Base-by-base conservation (phyloP, 2,888 invertebrate genomes). In the Coleophora flavipennella region DNA sequence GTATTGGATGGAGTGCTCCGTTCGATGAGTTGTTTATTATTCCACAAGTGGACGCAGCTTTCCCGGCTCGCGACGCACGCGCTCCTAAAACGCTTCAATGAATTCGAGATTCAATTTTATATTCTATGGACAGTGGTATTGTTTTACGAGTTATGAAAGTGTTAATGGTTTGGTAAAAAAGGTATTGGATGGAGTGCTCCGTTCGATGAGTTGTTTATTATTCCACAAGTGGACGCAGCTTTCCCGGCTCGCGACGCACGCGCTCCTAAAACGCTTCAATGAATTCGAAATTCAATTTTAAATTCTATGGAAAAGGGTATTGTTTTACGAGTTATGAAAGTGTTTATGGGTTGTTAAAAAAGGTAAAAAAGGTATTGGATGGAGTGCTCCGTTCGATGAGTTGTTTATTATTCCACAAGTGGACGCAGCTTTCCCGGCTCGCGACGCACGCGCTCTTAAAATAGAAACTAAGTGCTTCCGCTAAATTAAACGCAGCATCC, bases 391-490 rank as follows among this genome's bases (percentile, higher is more conserved):
- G 62, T 59, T 39, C 53, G 62, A 59, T 66, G 66, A 67, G 52
- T 59, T 63, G 64, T 67, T 68, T 69, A 65, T 29, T 62, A 50
- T 47, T 50, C 48, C 20, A 20, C 20, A 20, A 20, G 6, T 20
- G 20, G 3, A 38, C 49, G 46, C 38, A 42, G 36, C 43, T 54
- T 46, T 53, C 12, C 14, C 13, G 28, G 53, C 50, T 45, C 50
- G 50, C 45, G 56, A 54, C 57, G 57, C 57, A 57, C 55, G 49
- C 39, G 42, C 38, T 49, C 46, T 45, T 43, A 53, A 76, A 77
- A 79, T 79, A 77, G 73, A 73, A 20, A 65, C 55, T 59, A 67
- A 72, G 67, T 65, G 66, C 67, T 75, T 77, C 71, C 72, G 70
- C 56, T 59, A 55, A 63, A 67, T 64, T 59, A 63, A 67, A 58